Evolutionary conservation across 2,888 invertebrate species (phyloP).

Genomic region (Amitus sp.): DNA sequence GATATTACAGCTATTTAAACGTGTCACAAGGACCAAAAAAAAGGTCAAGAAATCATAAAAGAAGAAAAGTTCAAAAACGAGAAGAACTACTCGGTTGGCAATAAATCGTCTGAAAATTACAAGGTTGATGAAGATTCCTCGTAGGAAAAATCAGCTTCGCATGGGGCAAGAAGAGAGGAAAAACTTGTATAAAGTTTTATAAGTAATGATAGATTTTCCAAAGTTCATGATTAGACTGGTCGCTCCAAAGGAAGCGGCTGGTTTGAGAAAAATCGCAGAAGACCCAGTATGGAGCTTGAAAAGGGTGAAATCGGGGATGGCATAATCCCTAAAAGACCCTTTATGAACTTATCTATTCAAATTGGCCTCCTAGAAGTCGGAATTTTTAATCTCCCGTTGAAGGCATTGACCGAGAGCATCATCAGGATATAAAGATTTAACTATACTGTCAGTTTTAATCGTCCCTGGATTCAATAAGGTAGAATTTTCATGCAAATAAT

Average conservation of each 20-base stretch:
- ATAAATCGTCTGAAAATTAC: no score
- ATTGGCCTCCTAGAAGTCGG: slow-evolving; percentile 7
- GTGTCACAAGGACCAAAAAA: no score
- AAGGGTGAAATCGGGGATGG: slow-evolving; percentile 12
- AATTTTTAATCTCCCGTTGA: slow-evolving; percentile 10
- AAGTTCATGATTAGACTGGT: slow-evolving; percentile 21
- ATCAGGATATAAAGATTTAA: neutral
- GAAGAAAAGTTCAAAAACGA: no score
- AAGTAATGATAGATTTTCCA: slow-evolving; percentile 23
- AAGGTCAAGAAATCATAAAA: no score
- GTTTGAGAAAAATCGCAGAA: slow-evolving; percentile 15
- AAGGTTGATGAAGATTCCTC: no score
- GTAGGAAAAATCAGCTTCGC: no score
- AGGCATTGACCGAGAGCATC: slow-evolving; percentile 24
- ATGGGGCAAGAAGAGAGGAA: neutral
- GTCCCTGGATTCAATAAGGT: neutral
- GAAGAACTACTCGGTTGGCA: no score
- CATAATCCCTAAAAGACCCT: slow-evolving; percentile 22
- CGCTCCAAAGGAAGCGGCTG: slow-evolving; percentile 5
- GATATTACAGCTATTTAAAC: no score
- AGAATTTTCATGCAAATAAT: neutral
- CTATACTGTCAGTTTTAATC: neutral
- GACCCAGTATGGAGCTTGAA: slow-evolving; percentile 5
- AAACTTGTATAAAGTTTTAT: slow-evolving; percentile 14
- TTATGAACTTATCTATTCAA: slow-evolving; percentile 19